phyloP scores from a whole-genome alignment of 2,113 vertebrate genomes.

The Aramus guarauna region DNA sequence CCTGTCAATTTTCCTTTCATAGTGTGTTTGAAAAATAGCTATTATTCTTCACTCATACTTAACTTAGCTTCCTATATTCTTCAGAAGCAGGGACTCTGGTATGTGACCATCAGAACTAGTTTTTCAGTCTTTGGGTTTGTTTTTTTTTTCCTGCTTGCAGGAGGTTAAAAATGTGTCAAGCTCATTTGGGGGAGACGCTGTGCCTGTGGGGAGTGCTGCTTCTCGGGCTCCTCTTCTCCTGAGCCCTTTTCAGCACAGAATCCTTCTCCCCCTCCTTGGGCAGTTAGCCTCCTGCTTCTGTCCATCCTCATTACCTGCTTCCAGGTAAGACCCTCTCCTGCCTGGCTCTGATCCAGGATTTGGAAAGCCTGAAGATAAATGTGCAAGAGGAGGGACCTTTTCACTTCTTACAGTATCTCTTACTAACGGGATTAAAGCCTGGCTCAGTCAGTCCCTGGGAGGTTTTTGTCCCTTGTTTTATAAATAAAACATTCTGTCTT shows the following conservation, averaged over 20 bases:
- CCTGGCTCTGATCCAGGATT: not conserved
- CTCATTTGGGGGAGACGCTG: not conserved
- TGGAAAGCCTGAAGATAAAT: not conserved
- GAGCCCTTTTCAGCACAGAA: not conserved
- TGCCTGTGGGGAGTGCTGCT: not conserved
- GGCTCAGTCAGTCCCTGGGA: not conserved
- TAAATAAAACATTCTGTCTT: not conserved
- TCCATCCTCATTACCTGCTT: not conserved
- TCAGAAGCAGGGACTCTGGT: not conserved
- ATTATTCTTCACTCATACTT: not conserved
- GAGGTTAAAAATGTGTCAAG: not conserved
- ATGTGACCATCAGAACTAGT: not conserved
- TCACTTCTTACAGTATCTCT: not conserved
- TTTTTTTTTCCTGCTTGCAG: not conserved
- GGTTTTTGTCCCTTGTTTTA: not conserved
- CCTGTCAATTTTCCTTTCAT: not conserved
- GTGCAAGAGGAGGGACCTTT: not conserved
- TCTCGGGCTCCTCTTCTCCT: not conserved
- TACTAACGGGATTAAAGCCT: not conserved
- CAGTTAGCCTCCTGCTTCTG: accelerated
- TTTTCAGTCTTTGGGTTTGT: not conserved
- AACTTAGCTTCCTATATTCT: not conserved
- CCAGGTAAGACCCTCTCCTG: not conserved
- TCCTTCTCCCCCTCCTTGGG: not conserved
- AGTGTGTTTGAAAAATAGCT: not conserved